Conservation (phyloP, 2,888 invertebrate genomes). For the Muscina levida region DNA sequence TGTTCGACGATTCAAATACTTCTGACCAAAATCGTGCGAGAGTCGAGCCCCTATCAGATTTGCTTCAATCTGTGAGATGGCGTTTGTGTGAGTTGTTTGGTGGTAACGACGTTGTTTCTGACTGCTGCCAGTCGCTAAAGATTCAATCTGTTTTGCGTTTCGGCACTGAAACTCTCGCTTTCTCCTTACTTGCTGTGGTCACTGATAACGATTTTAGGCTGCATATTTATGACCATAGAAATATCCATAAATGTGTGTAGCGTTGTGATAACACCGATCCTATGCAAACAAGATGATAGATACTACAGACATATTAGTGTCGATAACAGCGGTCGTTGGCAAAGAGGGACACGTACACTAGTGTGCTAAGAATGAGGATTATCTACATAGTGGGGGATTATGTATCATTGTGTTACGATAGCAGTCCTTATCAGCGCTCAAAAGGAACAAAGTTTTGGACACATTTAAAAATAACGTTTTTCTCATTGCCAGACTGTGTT, state of each 20-base stretch:
- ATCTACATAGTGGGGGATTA: too few species aligned
- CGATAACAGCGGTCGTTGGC: too few species aligned
- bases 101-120: constrained; percentile 26
- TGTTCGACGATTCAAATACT: constrained; percentile 72
- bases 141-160: background rate
- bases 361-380: too few species aligned
- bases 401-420: too few species aligned
- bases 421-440: too few species aligned
- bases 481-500: too few species aligned
- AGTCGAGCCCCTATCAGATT: constrained; percentile 68
- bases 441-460: too few species aligned
- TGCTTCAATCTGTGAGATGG: background rate
- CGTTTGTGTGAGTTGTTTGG: constrained; percentile 12
- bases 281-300: constrained; percentile 8
- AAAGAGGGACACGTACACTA: too few species aligned
- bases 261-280: constrained; percentile 15
- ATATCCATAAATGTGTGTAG: background rate
- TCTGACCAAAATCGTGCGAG: constrained; percentile 68
- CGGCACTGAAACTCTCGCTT: background rate
- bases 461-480: too few species aligned
- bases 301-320: too few species aligned
- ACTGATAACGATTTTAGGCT: too few species aligned
- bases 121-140: constrained; percentile 38
- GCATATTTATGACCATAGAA: too few species aligned
- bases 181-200: background rate